phyloP scores from a whole-genome alignment of 2,113 vertebrate genomes.

The Poecile atricapillus region DNA sequence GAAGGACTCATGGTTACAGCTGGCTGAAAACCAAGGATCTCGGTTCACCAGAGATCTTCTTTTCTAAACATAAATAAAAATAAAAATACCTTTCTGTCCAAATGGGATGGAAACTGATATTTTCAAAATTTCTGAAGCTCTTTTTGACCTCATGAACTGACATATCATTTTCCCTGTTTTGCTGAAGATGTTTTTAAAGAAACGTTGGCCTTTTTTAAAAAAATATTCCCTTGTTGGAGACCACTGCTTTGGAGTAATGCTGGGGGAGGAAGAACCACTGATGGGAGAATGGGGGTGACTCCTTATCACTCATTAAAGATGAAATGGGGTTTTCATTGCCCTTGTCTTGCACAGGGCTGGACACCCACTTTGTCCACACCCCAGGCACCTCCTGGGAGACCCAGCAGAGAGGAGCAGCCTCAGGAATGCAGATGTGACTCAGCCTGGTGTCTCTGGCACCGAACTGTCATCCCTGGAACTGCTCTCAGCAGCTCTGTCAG shows the following conservation, averaged over 20 bases:
- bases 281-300: background rate
- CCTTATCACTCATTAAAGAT: background rate
- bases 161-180: background rate
- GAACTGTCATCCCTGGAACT: background rate
- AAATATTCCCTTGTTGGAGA: background rate
- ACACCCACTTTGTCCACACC: accelerated
- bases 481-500: background rate
- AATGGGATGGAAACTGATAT: background rate
- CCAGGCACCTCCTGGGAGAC: background rate
- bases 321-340: background rate
- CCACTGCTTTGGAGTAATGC: accelerated
- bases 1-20: background rate
- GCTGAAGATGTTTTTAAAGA: background rate
- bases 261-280: background rate
- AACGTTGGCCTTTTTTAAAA: background rate
- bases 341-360: background rate
- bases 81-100: background rate
- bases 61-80: background rate
- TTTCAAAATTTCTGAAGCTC: background rate
- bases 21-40: background rate
- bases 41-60: background rate
- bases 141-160: background rate
- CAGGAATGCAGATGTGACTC: background rate
- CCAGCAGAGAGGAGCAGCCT: background rate
- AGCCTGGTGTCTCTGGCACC: background rate